Base-by-base conservation (phyloP, 2,797 vertebrate species). In the Pseudochirops cupreus region DNA sequence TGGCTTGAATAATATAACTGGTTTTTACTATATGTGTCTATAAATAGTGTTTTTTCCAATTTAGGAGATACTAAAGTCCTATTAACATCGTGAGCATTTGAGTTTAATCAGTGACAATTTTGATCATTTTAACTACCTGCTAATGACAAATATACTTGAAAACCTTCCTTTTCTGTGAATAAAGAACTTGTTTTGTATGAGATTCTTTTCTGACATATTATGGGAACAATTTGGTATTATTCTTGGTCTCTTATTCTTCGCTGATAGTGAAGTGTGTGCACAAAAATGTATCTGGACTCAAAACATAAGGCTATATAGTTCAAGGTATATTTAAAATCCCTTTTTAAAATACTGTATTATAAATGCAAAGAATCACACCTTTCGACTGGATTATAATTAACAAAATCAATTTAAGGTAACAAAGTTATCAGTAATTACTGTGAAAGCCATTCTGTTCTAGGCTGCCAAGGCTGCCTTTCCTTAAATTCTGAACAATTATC, bases 321-420 rank as follows among this genome's bases (percentile, higher is more conserved):
- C 31, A 55, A 31, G 31, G 6, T n/a, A 56, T n/a, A 26, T 33
- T 39, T n/a, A 39, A 55, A 1, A 24, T 91, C 33, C 18, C 16
- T n/a, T 7, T 24, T 33, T 24, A 54, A 91, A 91, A n/a, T 9
- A 58, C 92, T 95, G 92, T 93, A 56, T 97, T 98, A 96, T 96
- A 56, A 31, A 93, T 98, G 56, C 93, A 90, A 67, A 96, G 94
- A 91, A 97, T 97, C 58, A 74, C 93, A 87, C 96, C 93, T 93
- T 98, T 98, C 97, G 98, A 98, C 98, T 94, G 90, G 52, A 96
- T 98, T 98, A 95, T 56, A 97, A 93, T 97, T 97, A 98, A 93
- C 93, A 98, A 98, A 98, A 96, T 93, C 98, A 97, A 55, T 98
- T 98, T 98, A 97, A 97, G 94, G 92, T 98, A 98, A 98, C 97